phyloP scores from a whole-genome alignment of 1,140 invertebrate species.

The Hyposmocoma kahamanoa region DNA sequence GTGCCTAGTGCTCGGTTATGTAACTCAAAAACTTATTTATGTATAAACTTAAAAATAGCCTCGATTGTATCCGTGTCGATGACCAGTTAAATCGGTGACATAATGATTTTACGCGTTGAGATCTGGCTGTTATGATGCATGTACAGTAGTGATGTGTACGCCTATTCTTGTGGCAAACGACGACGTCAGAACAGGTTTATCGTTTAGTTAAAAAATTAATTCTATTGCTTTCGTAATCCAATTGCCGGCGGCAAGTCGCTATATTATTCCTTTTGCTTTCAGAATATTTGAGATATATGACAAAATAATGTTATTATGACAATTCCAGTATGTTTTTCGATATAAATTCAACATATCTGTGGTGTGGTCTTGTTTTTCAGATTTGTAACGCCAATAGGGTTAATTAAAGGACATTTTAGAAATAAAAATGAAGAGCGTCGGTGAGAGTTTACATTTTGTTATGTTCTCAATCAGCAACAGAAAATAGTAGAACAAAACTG shows the following conservation, averaged over 20 bases:
- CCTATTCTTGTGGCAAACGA: slow-evolving; percentile 53
- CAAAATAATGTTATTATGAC: no score
- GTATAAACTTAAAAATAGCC: slow-evolving; percentile 50
- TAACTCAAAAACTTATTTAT: slow-evolving; percentile 71
- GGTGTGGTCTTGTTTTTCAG: no score
- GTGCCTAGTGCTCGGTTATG: slow-evolving; percentile 61
- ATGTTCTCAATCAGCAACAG: slow-evolving; percentile 45
- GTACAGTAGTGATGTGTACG: slow-evolving; percentile 63
- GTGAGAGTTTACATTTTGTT: no score
- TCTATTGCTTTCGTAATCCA: slow-evolving; percentile 3
- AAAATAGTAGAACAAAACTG: slow-evolving; percentile 40
- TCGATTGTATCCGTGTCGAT: slow-evolving; percentile 8
- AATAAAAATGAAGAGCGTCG: no score
- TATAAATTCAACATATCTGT: no score
- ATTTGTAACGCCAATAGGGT: no score
- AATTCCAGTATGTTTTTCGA: no score
- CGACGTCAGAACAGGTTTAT: slow-evolving; percentile 56
- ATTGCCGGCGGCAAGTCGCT: background rate
- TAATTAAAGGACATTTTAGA: no score
- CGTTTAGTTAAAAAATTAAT: slow-evolving; percentile 41
- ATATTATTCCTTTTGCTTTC: background rate
- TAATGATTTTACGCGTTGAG: background rate
- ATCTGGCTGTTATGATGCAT: slow-evolving; percentile 16
- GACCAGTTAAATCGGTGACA: background rate
- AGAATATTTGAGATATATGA: no score